phyloP scores from a whole-genome alignment of 2,888 invertebrate species.

The Julus scandinavius region DNA sequence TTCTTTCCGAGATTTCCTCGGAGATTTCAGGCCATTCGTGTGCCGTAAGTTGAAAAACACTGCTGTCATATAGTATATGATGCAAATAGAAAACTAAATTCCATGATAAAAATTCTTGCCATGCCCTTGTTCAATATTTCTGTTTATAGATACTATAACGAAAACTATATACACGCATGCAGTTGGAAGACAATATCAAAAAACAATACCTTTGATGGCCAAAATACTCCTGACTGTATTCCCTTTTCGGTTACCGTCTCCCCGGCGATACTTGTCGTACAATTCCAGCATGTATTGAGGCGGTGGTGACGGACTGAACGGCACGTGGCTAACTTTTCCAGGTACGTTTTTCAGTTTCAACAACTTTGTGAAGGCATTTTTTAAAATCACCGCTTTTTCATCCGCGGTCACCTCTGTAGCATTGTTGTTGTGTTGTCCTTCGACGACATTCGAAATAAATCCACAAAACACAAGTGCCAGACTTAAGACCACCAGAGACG shows the following conservation, averaged over 20 bases:
- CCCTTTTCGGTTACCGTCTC: constrained; percentile 37
- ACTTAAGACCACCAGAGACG: background rate
- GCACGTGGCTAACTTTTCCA: background rate
- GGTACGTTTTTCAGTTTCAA: constrained; percentile 49
- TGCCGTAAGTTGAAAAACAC: no score
- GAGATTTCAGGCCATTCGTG: no score
- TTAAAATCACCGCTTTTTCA: constrained; percentile 21
- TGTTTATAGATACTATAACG: no score
- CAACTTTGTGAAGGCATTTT: constrained; percentile 45
- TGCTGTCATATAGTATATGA: background rate
- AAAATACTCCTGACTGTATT: constrained; percentile 55
- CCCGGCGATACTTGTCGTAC: constrained; percentile 52
- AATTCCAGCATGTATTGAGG: constrained; percentile 54
- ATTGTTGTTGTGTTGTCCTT: background rate
- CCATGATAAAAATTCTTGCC: no score
- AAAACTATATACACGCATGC: background rate
- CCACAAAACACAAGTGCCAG: background rate
- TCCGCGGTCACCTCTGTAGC: background rate
- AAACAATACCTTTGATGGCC: constrained; percentile 47
- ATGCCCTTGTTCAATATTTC: background rate
- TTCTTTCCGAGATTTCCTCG: no score
- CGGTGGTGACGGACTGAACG: background rate
- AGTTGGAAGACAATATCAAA: background rate
- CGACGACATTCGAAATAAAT: background rate
- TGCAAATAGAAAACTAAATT: background rate